These are phyloP conservation scores for Cataglyphis livida DNA, from an alignment of 2,888 invertebrate genomes.

Conservation along the genomic window DNA sequence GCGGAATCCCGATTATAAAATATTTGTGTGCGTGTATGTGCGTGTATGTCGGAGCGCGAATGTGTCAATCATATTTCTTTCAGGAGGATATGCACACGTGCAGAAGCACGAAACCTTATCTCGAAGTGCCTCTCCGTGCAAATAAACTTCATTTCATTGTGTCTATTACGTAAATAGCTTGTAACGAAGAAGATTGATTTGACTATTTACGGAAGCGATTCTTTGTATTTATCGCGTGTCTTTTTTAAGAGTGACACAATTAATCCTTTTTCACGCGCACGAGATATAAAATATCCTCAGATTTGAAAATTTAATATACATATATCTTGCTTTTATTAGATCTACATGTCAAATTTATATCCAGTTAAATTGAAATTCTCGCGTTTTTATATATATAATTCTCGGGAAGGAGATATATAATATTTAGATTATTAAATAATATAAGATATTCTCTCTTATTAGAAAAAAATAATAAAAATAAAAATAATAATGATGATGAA, in stretches of 20 bases:
- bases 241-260: background rate
- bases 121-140: background rate
- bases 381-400: background rate
- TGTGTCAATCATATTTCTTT: background rate
- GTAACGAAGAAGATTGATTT: background rate
- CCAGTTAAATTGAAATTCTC: background rate
- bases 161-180: background rate
- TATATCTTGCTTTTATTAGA: background rate
- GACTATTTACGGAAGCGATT: background rate
- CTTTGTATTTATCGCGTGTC: background rate
- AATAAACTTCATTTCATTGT: background rate
- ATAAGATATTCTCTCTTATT: background rate
- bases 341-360: background rate
- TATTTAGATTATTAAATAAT: constrained; percentile 1
- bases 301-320: constrained; percentile 4
- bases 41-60: no score
- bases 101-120: background rate
- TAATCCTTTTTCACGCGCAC: background rate
- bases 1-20: constrained; percentile 33
- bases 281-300: background rate
- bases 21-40: background rate
- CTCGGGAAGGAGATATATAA: background rate
- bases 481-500: background rate
- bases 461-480: background rate
- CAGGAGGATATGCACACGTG: background rate